These are phyloP conservation scores for Ischnura elegans DNA, from an alignment of 2,888 invertebrate genomes.

Conservation along the genomic window DNA sequence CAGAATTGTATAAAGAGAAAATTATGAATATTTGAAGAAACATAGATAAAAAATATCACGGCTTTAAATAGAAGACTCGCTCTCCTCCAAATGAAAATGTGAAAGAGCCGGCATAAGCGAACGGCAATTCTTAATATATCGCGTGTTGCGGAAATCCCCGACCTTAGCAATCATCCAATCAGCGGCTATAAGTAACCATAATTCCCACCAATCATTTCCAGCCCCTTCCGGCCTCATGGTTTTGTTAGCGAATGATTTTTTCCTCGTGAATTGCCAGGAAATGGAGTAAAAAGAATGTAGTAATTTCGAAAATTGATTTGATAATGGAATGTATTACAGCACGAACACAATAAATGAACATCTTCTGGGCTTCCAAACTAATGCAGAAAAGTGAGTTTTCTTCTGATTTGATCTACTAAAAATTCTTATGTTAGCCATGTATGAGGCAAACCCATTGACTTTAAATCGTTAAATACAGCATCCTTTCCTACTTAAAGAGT, in stretches of 20 bases:
- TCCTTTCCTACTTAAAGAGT: too few relatives aligned
- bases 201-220: background rate
- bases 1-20: too few relatives aligned
- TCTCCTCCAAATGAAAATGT: background rate
- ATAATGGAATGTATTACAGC: too few relatives aligned
- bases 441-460: too few relatives aligned
- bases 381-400: background rate
- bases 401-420: too few relatives aligned
- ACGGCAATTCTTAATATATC: background rate
- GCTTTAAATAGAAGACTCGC: too few relatives aligned
- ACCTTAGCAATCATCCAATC: constrained; percentile 1
- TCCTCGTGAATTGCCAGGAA: background rate
- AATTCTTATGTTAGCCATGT: too few relatives aligned
- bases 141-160: background rate
- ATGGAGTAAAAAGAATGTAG: background rate
- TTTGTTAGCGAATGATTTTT: background rate
- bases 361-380: background rate
- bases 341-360: background rate
- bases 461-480: too few relatives aligned
- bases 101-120: background rate
- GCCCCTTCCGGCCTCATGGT: background rate
- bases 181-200: background rate
- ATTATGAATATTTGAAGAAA: too few relatives aligned
- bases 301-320: background rate
- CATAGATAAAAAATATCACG: too few relatives aligned